These are phyloP conservation scores for Cavia porcellus DNA, from an alignment of 2,113 vertebrate genomes.

Conservation along the genomic window DNA sequence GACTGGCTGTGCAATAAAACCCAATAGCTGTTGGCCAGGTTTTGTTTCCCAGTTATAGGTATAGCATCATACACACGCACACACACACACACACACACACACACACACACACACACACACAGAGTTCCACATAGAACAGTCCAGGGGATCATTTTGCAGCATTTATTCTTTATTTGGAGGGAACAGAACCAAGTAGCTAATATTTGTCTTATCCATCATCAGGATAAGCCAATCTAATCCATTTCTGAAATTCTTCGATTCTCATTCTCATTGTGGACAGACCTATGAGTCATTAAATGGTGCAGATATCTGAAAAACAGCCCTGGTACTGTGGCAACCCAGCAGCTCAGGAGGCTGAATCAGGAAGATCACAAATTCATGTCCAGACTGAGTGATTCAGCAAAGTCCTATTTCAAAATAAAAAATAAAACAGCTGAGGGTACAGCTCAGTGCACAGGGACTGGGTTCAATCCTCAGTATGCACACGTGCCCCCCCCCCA, in stretches of 20 bases:
- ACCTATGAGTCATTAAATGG: not conserved
- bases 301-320: not conserved
- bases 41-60: not conserved
- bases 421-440: not conserved
- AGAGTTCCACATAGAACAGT: not conserved
- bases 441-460: not conserved
- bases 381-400: not conserved
- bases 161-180: not conserved
- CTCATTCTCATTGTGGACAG: not conserved
- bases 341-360: not conserved
- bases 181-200: conserved; percentile 1
- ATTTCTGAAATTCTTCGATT: not conserved
- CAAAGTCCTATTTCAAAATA: not conserved
- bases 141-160: not conserved
- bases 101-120: not conserved
- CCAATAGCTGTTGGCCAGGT: not conserved
- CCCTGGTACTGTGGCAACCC: not conserved
- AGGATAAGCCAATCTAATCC: not conserved
- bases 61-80: not conserved
- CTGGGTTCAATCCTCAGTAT: not conserved
- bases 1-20: not conserved
- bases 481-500: not conserved
- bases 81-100: not conserved
- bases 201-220: not conserved
- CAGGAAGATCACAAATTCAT: not conserved